These are phyloP conservation scores for Schizotus pectinicornis DNA, from an alignment of 2,888 invertebrate species.

Conservation along the genomic window DNA sequence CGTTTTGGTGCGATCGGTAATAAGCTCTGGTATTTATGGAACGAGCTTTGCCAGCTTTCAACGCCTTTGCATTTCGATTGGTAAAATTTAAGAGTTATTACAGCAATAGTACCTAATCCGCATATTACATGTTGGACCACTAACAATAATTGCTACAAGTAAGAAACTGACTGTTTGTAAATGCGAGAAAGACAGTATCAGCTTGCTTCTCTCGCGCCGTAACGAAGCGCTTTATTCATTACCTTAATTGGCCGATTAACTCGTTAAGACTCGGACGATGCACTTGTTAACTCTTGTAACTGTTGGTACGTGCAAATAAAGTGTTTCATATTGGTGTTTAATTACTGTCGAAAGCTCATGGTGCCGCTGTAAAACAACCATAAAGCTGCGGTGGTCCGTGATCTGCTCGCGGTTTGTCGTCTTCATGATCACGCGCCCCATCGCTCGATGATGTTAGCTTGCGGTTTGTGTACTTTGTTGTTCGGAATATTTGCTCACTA, in stretches of 20 bases:
- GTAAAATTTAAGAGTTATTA: too few species aligned
- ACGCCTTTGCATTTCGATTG: background rate
- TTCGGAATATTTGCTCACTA: background rate
- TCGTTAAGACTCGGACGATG: constrained; percentile 23
- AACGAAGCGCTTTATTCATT: background rate
- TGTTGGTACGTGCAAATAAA: constrained; percentile 42
- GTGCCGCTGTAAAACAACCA: constrained; percentile 34
- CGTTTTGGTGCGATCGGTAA: constrained; percentile 22
- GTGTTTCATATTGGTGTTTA: constrained; percentile 45
- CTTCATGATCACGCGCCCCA: constrained; percentile 25
- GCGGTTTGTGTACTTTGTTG: constrained; percentile 12
- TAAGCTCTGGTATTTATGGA: constrained; percentile 30
- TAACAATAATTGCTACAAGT: too few species aligned
- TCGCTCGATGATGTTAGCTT: constrained; percentile 15
- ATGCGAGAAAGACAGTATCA: too few species aligned
- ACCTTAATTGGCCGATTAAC: constrained; percentile 24
- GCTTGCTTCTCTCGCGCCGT: too few species aligned
- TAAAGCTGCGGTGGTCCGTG: constrained; percentile 39
- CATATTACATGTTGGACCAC: too few species aligned
- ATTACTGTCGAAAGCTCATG: constrained; percentile 38
- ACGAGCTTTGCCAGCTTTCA: constrained; percentile 12
- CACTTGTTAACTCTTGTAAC: constrained; percentile 32
- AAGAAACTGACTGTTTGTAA: too few species aligned
- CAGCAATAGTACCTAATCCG: too few species aligned
- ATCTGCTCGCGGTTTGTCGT: constrained; percentile 20